These are phyloP conservation scores for Pyrocoelia pectoralis DNA, from an alignment of 2,888 invertebrate species.

Conservation along the genomic window DNA sequence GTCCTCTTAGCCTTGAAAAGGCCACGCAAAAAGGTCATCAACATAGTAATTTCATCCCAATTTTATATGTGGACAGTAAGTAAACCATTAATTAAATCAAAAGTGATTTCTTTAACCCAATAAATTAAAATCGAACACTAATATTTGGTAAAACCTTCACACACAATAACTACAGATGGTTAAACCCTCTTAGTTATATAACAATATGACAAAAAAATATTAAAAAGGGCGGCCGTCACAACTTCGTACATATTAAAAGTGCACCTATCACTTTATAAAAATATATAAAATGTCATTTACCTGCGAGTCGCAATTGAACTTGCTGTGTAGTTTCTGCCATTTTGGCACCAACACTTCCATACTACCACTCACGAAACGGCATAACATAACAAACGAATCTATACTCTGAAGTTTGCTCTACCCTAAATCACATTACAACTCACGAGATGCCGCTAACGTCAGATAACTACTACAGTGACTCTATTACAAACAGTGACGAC, in stretches of 20 bases:
- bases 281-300: conserved; percentile 45
- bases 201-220: conserved; percentile 44
- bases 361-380: conserved; percentile 52
- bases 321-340: conserved; percentile 61
- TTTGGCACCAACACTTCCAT: conserved; percentile 55
- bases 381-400: conserved; percentile 44
- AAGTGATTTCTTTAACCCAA: background rate
- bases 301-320: conserved; percentile 58
- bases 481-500: too few relatives aligned
- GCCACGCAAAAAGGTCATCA: conserved; percentile 28
- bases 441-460: conserved; percentile 4
- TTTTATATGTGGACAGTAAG: background rate
- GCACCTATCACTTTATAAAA: conserved; percentile 12
- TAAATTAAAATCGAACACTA: conserved; percentile 22
- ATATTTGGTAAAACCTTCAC: conserved; percentile 30
- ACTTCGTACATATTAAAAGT: background rate
- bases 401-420: conserved; percentile 26
- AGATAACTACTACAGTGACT: too few relatives aligned
- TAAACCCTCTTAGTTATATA: conserved; percentile 57
- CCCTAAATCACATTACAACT: background rate
- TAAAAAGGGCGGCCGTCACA: conserved; percentile 7
- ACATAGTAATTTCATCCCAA: conserved; percentile 11
- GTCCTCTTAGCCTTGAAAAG: conserved; percentile 28
- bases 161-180: conserved; percentile 57
- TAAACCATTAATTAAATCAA: conserved; percentile 13